A percentile compares a stretch with the other conserved stretches of the same genome.
Evolutionary conservation across 2,888 invertebrate genomes (phyloP).

Genomic region (Apodemia zela): DNA sequence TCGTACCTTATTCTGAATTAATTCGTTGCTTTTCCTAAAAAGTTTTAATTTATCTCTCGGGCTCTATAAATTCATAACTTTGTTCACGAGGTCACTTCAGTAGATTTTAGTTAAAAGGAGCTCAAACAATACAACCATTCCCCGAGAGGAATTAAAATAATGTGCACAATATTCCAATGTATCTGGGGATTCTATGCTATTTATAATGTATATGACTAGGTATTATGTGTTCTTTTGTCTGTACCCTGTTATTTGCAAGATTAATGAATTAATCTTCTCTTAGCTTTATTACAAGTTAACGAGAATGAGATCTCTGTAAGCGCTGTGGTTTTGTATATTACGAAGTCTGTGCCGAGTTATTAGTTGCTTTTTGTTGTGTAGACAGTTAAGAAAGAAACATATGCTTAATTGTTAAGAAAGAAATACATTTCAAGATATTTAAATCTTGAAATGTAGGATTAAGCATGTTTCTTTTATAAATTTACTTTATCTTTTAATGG

Average conservation of each 20-base stretch:
- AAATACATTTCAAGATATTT: no score
- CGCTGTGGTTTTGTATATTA: background rate
- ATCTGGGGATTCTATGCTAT: background rate
- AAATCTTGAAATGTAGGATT: no score
- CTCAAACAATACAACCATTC: background rate
- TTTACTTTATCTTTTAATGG: no score
- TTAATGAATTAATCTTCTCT: background rate
- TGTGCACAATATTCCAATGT: background rate
- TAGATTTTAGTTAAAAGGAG: background rate
- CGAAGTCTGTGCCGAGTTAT: background rate
- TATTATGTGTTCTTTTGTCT: background rate
- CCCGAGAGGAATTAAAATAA: background rate
- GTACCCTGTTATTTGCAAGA: background rate
- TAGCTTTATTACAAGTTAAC: background rate
- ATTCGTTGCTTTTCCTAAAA: conserved; percentile 1
- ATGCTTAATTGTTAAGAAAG: background rate
- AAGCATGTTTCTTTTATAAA: no score
- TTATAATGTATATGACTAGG: background rate
- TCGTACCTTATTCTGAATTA: background rate
- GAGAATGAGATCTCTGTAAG: background rate
- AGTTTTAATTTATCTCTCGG: background rate
- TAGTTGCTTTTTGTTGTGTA: background rate
- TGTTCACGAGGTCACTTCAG: background rate
- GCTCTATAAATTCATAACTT: conserved; percentile 4
- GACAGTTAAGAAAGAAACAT: background rate